phyloP scores from a whole-genome alignment of 1,140 invertebrate species.

The Pseudachorutes palmiensis region DNA sequence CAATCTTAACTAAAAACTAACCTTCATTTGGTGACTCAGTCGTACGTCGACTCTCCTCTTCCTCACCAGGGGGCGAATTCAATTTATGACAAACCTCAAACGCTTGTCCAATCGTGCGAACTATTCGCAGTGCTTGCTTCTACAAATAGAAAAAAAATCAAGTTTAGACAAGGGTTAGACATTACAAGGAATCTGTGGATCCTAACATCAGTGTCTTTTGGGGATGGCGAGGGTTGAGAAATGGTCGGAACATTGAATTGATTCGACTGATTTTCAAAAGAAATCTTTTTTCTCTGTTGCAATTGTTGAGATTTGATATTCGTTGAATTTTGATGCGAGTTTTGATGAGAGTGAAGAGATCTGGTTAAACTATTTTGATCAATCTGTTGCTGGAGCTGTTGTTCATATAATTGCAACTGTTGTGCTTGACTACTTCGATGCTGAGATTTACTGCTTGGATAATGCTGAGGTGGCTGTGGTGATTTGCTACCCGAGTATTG shows the following conservation, averaged over 20 bases:
- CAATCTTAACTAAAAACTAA: neutral
- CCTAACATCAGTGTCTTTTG: neutral
- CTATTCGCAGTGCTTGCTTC: constrained; percentile 96
- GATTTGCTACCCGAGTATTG: neutral
- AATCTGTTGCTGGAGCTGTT: neutral
- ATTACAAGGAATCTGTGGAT: neutral
- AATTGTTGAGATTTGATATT: neutral
- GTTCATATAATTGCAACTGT: too few relatives aligned
- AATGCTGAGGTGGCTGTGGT: too few relatives aligned
- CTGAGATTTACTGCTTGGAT: constrained; percentile 1
- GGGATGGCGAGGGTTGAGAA: neutral
- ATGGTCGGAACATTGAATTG: neutral
- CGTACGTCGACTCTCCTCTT: neutral
- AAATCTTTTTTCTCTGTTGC: constrained; percentile 6
- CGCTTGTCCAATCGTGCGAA: constrained; percentile 90
- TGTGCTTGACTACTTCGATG: too few relatives aligned
- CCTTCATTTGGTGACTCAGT: constrained; percentile 3
- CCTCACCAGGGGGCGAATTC: constrained; percentile 42
- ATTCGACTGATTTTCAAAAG: constrained; percentile 3
- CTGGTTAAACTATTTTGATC: neutral
- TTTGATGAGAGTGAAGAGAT: neutral
- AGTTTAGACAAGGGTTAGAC: neutral
- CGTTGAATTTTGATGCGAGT: neutral
- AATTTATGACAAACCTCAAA: constrained; percentile 98
- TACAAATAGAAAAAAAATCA: constrained; percentile 45